These are phyloP conservation scores for Drosophila rubida DNA, from an alignment of 2,888 invertebrate species.

Conservation along the genomic window DNA sequence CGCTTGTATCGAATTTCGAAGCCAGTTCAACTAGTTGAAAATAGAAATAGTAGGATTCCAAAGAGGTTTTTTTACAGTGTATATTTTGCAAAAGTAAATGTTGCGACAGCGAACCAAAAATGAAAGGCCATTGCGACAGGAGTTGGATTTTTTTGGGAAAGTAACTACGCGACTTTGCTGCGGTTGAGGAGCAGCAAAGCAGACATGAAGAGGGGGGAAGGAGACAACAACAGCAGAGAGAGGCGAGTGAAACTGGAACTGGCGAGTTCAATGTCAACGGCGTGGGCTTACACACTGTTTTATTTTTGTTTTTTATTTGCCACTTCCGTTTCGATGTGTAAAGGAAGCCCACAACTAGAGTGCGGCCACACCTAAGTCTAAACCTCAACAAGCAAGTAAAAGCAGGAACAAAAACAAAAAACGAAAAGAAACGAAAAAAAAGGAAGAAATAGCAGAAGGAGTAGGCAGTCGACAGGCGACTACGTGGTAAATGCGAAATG, in stretches of 20 bases:
- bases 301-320: constrained; percentile 38
- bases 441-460: constrained; percentile 36
- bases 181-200: not conserved
- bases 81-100: constrained; percentile 52
- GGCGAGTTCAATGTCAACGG: constrained; percentile 74
- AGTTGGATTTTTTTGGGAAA: constrained; percentile 63
- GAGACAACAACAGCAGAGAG: constrained; percentile 1
- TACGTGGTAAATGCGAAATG: constrained; percentile 62
- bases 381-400: constrained; percentile 55
- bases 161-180: constrained; percentile 50
- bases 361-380: constrained; percentile 73
- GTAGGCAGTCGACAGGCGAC: constrained; percentile 50
- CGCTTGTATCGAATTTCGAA: constrained; percentile 4
- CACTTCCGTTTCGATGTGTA: constrained; percentile 65
- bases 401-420: constrained; percentile 55
- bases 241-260: constrained; percentile 46
- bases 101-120: constrained; percentile 58
- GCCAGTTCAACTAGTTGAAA: not conserved
- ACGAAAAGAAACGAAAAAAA: constrained; percentile 17
- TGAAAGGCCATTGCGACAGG: constrained; percentile 68
- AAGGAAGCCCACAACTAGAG: constrained; percentile 64
- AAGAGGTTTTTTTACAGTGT: constrained; percentile 27
- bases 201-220: constrained; percentile 6
- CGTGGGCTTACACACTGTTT: constrained; percentile 48
- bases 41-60: constrained; percentile 4